Evolutionary conservation across 2,113 vertebrate species (phyloP), one percentile per base, ranked within the genome.

Genomic region (Phaethornis superciliosus): DNA sequence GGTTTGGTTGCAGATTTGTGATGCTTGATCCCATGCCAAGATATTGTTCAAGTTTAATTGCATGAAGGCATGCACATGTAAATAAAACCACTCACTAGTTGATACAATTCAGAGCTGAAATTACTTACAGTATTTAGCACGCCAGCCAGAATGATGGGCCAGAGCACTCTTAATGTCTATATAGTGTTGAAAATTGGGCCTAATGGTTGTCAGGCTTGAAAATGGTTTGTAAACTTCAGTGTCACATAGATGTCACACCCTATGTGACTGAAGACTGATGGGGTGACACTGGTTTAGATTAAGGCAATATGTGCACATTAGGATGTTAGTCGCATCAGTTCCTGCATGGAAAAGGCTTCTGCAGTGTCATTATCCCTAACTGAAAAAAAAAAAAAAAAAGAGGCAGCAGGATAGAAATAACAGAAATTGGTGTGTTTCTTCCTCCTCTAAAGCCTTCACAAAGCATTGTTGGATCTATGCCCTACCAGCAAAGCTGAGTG

Each of bases 101-200:
- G 58, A 27, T 37, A 6, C 30, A n/a, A 3, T 12, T 56, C 30
- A 24, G 5, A 6, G 42, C 4, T 35, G 12, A 33, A 37, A 37
- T 70, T 33, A 13, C 28, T 59, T 19, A 1, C 2, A 22, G 47
- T 7, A n/a, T 30, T 23, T 47, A 37, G 26, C 28, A 2, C 6
- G 51, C 60, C 33, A 46, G 35, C 46, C 84, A 58, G 46, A 62
- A 22, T 0, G 7, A 4, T 33, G 88, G 58, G 54, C 47, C 71
- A 56, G 19, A 64, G 59, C 21, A 0, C 24, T 35, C 56, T 6
- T 24, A 1, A 1, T 10, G 51, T 21, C 55, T n/a, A 4, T 19
- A 0, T 9, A 17, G 46, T 24, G 44, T 35, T 94, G 63, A 16
- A 1, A 58, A 35, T 23, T 56, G 44, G 58, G 37, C 26, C 54